Evolutionary conservation across 2,797 vertebrate genomes (phyloP), one percentile per base, ranked within the genome.

Genomic region (Melanotaenia maccullochi): DNA sequence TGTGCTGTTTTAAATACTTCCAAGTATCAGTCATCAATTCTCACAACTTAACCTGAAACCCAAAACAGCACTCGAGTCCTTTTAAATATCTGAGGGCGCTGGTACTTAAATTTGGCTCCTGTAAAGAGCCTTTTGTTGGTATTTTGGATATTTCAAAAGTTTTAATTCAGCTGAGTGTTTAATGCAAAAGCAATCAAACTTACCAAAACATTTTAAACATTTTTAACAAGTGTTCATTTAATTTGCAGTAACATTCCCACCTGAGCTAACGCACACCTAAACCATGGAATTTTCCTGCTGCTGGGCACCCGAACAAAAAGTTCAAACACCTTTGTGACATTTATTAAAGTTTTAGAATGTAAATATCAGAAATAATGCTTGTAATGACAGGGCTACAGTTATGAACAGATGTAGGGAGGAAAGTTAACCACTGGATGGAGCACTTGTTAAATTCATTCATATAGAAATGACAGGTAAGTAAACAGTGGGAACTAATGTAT

Each of bases 361-460:
- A 24, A 13, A 9, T 30, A 9, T 57, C 40, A 40, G 9, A 20
- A 60, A 54, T 13, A 33, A 47, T 12, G n/a, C 2, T 14, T 22
- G 55, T 3, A 1, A 56, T 35, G 63, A 52, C 16, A 14, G 11
- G 25, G 22, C 38, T 28, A 24, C 14, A 58, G 14, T 30, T 40
- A 52, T 33, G 36, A 14, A 42, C 1, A 25, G 40, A 5, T 62
- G 87, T 68, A 79, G 70, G 12, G 28, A 42, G 44, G 3, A 7
- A 44, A 32, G 4, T 14, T 0, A 20, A 64, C 78, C 89, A 84
- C 68, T 76, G 85, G 90, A 77, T 85, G 81, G 81, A 18, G 81
- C 56, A 65, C 30, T 63, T 71, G 66, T 73, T 55, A 74, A 76
- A 69, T 52, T 14, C 25, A 51, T 20, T n/a, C 4, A 24, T 4